Conservation (phyloP, 92 coral and sea anemone species). For the Chrysogorgia sp. region DNA sequence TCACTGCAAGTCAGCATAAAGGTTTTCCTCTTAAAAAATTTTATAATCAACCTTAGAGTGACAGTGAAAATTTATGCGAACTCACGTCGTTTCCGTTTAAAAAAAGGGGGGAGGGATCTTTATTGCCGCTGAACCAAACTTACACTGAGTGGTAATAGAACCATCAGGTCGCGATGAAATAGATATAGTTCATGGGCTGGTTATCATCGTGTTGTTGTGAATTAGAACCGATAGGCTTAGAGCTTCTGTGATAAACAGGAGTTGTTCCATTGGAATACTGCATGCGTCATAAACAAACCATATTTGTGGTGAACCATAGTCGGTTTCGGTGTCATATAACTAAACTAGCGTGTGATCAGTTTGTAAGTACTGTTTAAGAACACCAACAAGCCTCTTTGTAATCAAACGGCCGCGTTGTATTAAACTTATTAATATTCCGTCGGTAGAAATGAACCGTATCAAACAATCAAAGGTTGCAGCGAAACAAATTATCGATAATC, state of each 20-base stretch:
- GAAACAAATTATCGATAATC: conserved; percentile 23
- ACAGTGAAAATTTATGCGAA: background rate
- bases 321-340: conserved; percentile 2
- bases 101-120: background rate
- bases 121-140: background rate
- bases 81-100: background rate
- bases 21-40: conserved; percentile 1
- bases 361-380: background rate
- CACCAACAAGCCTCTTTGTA: conserved; percentile 41
- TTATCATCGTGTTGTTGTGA: too few relatives aligned
- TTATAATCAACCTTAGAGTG: background rate
- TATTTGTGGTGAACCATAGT: background rate
- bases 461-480: conserved; percentile 18
- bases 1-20: conserved; percentile 1
- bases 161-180: too few relatives aligned
- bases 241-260: too few relatives aligned
- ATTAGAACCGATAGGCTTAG: background rate
- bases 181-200: too few relatives aligned
- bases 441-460: conserved; percentile 36
- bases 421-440: conserved; percentile 7
- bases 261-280: background rate
- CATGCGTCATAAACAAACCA: background rate
- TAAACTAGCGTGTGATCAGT: conserved; percentile 5
- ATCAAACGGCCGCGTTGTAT: conserved; percentile 1
- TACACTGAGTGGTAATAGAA: too few relatives aligned